Evolutionary conservation across 2,113 vertebrate genomes (phyloP).

Genomic region (Ciconia boyciana): DNA sequence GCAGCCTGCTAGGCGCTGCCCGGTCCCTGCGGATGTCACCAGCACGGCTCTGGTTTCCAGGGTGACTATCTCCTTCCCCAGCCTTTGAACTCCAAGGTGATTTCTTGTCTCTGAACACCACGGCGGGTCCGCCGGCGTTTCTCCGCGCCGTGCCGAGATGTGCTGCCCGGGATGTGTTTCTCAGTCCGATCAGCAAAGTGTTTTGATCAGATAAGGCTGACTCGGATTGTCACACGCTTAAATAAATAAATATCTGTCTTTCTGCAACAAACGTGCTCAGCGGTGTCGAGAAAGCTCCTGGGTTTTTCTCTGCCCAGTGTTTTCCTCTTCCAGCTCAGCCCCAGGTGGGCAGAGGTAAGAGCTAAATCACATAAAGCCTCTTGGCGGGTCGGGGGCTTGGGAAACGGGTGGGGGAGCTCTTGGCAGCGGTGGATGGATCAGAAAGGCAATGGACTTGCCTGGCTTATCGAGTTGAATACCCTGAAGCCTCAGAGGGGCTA

Average conservation of each 20-base stretch:
- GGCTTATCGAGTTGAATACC: rapidly evolving
- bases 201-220: conserved; percentile 32
- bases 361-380: background rate
- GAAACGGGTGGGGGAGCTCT: rapidly evolving
- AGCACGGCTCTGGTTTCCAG: conserved; percentile 1
- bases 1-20: too few relatives aligned
- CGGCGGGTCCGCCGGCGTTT: background rate
- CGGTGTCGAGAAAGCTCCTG: rapidly evolving
- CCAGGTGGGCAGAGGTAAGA: background rate
- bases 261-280: background rate
- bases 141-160: background rate
- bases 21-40: rapidly evolving
- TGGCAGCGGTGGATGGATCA: rapidly evolving
- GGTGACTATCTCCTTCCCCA: conserved; percentile 30
- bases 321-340: background rate
- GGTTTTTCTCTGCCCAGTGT: background rate
- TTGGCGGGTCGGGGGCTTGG: rapidly evolving
- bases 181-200: background rate
- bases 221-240: background rate
- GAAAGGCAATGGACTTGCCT: rapidly evolving
- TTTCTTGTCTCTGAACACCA: background rate
- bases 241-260: background rate
- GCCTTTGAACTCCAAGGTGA: conserved; percentile 6
- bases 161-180: background rate
- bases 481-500: rapidly evolving